These are phyloP conservation scores for Silurus meridionalis DNA, from an alignment of 2,113 vertebrate genomes.

Conservation along the genomic window DNA sequence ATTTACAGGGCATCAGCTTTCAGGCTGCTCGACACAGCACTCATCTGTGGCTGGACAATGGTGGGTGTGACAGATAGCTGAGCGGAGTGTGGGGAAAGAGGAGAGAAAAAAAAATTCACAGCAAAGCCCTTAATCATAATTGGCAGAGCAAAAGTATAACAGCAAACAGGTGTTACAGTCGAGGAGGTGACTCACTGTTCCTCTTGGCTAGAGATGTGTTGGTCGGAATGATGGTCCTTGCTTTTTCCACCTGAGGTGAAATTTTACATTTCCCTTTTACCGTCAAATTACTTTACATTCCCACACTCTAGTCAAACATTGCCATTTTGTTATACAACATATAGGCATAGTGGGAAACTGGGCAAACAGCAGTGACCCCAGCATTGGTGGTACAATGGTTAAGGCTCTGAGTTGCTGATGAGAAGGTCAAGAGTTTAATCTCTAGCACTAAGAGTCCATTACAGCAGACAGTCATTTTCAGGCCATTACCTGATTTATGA, in stretches of 20 bases:
- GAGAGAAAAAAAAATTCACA: conserved; percentile 28
- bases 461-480: not conserved
- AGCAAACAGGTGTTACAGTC: conserved; percentile 40
- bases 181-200: conserved; percentile 29
- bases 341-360: not conserved
- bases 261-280: not conserved
- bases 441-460: not conserved
- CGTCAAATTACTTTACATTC: not conserved
- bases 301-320: not conserved
- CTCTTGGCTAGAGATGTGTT: conserved; percentile 27
- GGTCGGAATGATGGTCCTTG: not conserved
- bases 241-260: not conserved
- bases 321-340: not conserved
- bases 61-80: conserved; percentile 33
- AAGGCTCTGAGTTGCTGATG: too few relatives aligned
- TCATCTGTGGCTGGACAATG: conserved; percentile 24
- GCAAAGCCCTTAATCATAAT: conserved; percentile 51
- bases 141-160: conserved; percentile 47
- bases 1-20: conserved; percentile 42
- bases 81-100: conserved; percentile 43
- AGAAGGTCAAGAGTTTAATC: too few relatives aligned
- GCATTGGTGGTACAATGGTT: too few relatives aligned
- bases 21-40: not conserved
- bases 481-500: not conserved
- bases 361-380: not conserved